A percentile compares a stretch with the other conserved stretches of the same genome.
Evolutionary conservation across 2,113 vertebrate genomes (phyloP).

Genomic region (Ptyas mucosa): DNA sequence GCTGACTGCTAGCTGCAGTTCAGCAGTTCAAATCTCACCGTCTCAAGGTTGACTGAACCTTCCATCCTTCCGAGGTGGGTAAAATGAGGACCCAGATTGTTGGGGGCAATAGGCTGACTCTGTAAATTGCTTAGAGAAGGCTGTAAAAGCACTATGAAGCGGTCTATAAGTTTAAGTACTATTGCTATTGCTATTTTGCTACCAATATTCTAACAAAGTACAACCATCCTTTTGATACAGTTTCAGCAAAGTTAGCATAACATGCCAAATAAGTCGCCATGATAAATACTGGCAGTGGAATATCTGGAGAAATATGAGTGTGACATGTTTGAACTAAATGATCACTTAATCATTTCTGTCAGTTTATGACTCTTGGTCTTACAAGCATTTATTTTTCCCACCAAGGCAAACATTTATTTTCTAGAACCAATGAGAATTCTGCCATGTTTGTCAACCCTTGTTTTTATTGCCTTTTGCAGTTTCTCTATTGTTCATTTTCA

Average conservation of each 20-base stretch:
- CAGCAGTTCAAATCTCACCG: no score
- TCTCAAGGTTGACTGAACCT: no score
- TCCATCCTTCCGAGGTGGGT: no score
- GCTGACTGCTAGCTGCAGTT: no score
- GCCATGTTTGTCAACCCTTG: background rate
- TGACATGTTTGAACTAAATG: background rate
- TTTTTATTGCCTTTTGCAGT: background rate
- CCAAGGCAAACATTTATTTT: constrained; percentile 10
- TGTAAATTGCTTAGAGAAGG: no score
- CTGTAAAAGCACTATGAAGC: no score
- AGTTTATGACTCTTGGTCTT: background rate
- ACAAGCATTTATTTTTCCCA: constrained; percentile 4
- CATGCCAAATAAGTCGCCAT: background rate
- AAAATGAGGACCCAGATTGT: no score
- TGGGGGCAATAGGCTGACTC: no score
- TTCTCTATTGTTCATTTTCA: constrained; percentile 22
- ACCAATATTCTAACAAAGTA: background rate
- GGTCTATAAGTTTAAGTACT: no score
- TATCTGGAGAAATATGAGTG: background rate
- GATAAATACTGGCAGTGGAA: background rate
- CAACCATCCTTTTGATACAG: background rate
- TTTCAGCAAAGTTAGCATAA: background rate
- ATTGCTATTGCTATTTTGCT: background rate
- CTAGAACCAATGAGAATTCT: background rate
- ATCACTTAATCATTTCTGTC: background rate